A percentile compares a stretch with the other conserved stretches of the same genome.
phyloP scores from a whole-genome alignment of 2,113 vertebrate species.

The Neolamprologus caudopunctatus region DNA sequence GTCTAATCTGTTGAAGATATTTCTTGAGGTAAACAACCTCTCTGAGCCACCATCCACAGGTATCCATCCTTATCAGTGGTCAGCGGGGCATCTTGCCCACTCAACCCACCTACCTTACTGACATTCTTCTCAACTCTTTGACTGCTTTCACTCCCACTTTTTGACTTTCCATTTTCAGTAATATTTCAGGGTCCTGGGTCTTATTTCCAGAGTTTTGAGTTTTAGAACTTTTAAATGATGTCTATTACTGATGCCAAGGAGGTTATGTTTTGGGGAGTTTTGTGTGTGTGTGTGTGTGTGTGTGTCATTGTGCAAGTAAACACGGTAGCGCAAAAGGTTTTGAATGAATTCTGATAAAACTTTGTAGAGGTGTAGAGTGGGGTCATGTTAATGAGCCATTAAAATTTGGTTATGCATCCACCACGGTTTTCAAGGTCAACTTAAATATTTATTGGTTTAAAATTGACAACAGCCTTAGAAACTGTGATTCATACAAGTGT shows the following conservation, averaged over 20 bases:
- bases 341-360: not conserved
- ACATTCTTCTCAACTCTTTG: slow-evolving; percentile 11
- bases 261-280: not conserved
- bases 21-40: slow-evolving; percentile 13
- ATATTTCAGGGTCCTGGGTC: not conserved
- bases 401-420: not conserved
- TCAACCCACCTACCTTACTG: not conserved
- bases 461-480: not conserved
- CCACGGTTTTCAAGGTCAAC: not conserved
- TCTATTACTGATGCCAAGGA: not conserved
- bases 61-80: slow-evolving; percentile 29
- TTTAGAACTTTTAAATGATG: not conserved
- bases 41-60: slow-evolving; percentile 14
- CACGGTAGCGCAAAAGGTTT: not conserved
- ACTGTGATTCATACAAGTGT: not conserved
- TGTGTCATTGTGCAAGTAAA: not conserved
- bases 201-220: not conserved
- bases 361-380: not conserved
- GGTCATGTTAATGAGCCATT: not conserved
- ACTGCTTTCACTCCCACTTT: slow-evolving; percentile 13
- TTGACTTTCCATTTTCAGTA: not conserved
- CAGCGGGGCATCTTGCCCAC: not conserved
- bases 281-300: not conserved
- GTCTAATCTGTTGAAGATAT: not conserved
- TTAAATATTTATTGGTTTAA: not conserved